phyloP scores from a whole-genome alignment of 2,113 vertebrate species.

The Rissa tridactyla region DNA sequence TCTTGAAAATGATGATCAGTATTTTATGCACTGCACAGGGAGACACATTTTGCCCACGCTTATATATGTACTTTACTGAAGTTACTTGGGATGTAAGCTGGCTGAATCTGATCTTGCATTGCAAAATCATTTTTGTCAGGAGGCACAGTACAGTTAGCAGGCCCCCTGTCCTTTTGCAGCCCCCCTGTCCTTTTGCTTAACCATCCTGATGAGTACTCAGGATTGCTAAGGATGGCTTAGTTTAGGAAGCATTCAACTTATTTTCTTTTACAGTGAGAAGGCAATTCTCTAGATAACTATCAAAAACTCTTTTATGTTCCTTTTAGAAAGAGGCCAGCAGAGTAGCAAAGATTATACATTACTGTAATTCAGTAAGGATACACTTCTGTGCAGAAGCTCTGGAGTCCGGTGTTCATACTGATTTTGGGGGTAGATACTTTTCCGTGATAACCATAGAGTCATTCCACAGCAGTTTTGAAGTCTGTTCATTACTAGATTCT shows the following conservation, averaged over 20 bases:
- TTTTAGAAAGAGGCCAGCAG: background rate
- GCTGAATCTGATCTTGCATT: background rate
- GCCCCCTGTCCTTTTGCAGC: fast-evolving
- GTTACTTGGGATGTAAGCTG: background rate
- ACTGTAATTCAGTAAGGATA: background rate
- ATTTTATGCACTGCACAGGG: background rate
- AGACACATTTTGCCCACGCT: background rate
- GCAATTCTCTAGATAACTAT: background rate
- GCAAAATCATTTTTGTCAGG: background rate
- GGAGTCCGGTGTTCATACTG: background rate
- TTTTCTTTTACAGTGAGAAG: background rate
- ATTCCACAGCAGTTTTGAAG: background rate
- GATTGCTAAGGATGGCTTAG: background rate
- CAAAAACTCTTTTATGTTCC: background rate
- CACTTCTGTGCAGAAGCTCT: background rate
- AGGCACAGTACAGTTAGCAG: background rate
- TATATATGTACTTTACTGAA: background rate
- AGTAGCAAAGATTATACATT: background rate
- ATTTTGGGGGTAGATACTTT: background rate
- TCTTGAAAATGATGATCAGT: background rate
- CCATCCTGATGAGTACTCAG: background rate
- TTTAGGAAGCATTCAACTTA: background rate
- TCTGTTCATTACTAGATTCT: background rate
- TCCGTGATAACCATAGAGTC: background rate
- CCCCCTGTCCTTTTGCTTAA: background rate